Evolutionary conservation across 2,888 invertebrate species (phyloP), one percentile per base, ranked within the genome.

Genomic region (Mesorhabditis spiculigera): DNA sequence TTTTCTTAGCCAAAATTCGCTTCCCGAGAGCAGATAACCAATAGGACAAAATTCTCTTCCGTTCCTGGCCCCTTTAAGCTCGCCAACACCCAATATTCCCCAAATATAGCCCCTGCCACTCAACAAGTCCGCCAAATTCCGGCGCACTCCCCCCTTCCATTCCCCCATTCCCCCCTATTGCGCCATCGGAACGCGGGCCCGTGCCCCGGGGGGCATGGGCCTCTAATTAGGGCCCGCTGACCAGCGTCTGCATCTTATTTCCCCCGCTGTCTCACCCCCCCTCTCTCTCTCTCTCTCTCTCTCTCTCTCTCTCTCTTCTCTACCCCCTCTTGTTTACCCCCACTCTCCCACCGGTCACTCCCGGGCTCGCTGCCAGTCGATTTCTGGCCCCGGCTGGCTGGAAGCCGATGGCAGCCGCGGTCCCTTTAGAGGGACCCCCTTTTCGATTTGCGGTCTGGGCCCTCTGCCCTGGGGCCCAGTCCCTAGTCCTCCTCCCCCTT

Each of bases 171-270:
- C 58, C 58, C n/a, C 58, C 58, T 10, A 50, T 50, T 50, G 58
- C 58, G 58, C 58, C 58, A 50, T 50, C 58, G 58, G 58, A 50
- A 50, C 58, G 58, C 58, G n/a, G 58, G 58, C 58, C n/a, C n/a
- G 58, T 10, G 8, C 58, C 58, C 58, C 58, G 58, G 58, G 8
- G 8, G 10, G 8, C 8, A 50, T 50, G 8, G n/a, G 58, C 58
- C 58, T n/a, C 58, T n/a, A n/a, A 50, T 10, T 13, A n/a, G 58
- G 58, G n/a, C 58, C 58, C 10, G n/a, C 58, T 50, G 8, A 10
- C n/a, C 58, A 13, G 10, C 58, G 10, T 13, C 58, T 50, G 10
- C n/a, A 10, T n/a, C 58, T 13, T n/a, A 13, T n/a, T 50, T 50
- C 58, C 58, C 8, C n/a, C n/a, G 8, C 58, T 50, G 28, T 28